Evolutionary conservation across 2,888 invertebrate species (phyloP).

Genomic region (Cantharis flavilabris): DNA sequence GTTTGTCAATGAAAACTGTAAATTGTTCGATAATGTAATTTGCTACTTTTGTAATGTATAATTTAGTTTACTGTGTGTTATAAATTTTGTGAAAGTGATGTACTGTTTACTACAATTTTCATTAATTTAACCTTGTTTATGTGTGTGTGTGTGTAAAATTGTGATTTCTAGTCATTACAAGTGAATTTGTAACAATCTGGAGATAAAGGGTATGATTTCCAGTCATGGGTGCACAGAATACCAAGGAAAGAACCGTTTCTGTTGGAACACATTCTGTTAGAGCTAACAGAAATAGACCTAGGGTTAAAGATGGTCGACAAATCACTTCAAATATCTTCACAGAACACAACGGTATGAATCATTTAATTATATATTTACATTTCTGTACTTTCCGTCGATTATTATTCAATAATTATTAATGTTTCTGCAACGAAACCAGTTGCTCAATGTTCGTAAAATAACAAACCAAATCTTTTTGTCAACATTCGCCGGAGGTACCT

Average conservation of each 20-base stretch:
- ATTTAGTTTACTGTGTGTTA: conserved; percentile 29
- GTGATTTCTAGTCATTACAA: conserved; percentile 43
- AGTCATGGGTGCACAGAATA: conserved; percentile 91
- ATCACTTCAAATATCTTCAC: conserved; percentile 92
- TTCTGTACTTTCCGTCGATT: neutral
- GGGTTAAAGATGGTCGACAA: conserved; percentile 81
- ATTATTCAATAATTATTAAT: neutral
- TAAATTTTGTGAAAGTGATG: conserved; percentile 39
- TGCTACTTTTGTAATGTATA: conserved; percentile 2
- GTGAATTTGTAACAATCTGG: conserved; percentile 52
- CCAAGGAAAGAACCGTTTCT: conserved; percentile 83
- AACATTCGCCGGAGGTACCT: neutral
- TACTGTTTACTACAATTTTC: conserved; percentile 35
- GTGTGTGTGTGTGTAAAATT: conserved; percentile 24
- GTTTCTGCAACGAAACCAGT: neutral
- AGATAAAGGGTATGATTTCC: conserved; percentile 55
- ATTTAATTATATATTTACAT: conserved; percentile 25
- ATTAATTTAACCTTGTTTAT: conserved; percentile 45
- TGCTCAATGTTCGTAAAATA: neutral
- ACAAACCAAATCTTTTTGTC: neutral
- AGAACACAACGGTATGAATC: conserved; percentile 86
- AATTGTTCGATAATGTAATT: conserved; percentile 43
- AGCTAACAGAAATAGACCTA: conserved; percentile 75
- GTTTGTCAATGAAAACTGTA: conserved; percentile 41
- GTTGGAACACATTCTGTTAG: conserved; percentile 73